phyloP scores from a whole-genome alignment of 2,888 invertebrate genomes.

The Papilio gigon region DNA sequence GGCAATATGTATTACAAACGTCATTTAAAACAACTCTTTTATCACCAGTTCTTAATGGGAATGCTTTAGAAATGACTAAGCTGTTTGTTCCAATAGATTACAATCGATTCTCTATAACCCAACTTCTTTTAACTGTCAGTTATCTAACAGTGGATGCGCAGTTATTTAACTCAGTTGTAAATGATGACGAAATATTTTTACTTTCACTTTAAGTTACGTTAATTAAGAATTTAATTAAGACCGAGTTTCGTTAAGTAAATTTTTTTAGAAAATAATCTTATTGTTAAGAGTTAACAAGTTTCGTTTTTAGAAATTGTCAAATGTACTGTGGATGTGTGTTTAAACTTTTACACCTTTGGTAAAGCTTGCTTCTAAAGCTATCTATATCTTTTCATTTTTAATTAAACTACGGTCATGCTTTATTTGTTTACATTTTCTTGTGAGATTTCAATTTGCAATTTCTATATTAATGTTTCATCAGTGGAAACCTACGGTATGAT shows the following conservation, averaged over 20 bases:
- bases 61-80: not conserved
- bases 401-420: not conserved
- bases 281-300: not conserved
- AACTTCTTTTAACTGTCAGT: conserved; percentile 53
- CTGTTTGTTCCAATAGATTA: conserved; percentile 43
- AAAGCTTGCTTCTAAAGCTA: not conserved
- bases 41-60: conserved; percentile 24
- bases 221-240: conserved; percentile 41
- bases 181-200: conserved; percentile 49
- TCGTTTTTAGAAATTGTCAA: not conserved
- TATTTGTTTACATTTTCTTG: too few relatives aligned
- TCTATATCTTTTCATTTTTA: not conserved
- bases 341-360: not conserved
- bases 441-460: too few relatives aligned
- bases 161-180: conserved; percentile 52
- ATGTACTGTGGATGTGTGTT: not conserved
- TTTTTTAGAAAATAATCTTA: conserved; percentile 13
- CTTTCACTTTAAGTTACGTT: conserved; percentile 48
- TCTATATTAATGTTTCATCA: not conserved
- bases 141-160: conserved; percentile 56
- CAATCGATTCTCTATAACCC: conserved; percentile 44
- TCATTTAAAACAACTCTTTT: not conserved
- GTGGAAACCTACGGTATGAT: not conserved
- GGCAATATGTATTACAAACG: too few relatives aligned
- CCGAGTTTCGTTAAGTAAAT: not conserved